Evolutionary conservation across 2,888 invertebrate genomes (phyloP).

Genomic region (Uloborus plumipes): DNA sequence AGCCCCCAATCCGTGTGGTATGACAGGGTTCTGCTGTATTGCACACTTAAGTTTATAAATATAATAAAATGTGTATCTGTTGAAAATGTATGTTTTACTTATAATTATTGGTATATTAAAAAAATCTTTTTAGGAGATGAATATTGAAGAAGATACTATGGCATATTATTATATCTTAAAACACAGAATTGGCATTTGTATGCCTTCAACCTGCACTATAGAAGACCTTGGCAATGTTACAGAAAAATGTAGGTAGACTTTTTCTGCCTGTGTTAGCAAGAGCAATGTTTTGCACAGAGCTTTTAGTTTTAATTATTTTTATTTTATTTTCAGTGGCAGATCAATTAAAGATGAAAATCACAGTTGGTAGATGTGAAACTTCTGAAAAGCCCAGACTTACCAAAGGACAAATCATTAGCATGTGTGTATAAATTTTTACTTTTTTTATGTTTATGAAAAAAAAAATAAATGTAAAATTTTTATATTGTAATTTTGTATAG

Average conservation of each 20-base stretch:
- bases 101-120: too few species aligned
- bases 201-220: constrained; percentile 54
- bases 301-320: background rate
- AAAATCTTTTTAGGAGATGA: constrained; percentile 46
- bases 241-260: constrained; percentile 38
- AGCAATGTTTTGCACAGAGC: background rate
- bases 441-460: background rate
- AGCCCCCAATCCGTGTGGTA: too few species aligned
- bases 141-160: constrained; percentile 58
- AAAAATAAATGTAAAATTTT: background rate
- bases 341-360: constrained; percentile 51
- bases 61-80: too few species aligned
- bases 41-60: too few species aligned
- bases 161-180: constrained; percentile 62
- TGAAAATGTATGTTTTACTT: too few species aligned
- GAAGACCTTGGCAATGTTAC: constrained; percentile 53
- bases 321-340: constrained; percentile 38
- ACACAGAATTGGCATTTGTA: constrained; percentile 53
- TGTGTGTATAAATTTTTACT: constrained; percentile 31
- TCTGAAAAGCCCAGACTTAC: constrained; percentile 37
- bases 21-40: too few species aligned
- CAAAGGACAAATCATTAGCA: constrained; percentile 57
- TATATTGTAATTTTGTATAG: too few species aligned
- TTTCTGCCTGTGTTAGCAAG: background rate
- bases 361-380: constrained; percentile 55